Percentiles rank a stretch among this genome's conserved stretches.
phyloP scores from a whole-genome alignment of 2,797 vertebrate species.

The Tauraco hartlaubi region DNA sequence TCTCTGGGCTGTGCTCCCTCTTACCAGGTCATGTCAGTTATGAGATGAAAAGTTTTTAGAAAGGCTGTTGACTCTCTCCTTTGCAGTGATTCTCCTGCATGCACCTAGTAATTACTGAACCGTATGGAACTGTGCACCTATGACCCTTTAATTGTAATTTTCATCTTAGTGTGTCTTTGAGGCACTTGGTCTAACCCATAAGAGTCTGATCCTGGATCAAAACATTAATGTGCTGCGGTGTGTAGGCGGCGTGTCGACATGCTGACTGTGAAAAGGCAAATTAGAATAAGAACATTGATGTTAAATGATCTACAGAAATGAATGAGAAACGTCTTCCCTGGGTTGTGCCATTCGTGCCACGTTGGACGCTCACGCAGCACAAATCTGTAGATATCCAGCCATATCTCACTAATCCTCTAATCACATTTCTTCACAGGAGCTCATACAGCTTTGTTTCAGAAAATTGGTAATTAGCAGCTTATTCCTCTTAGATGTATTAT shows the following conservation, averaged over 20 bases:
- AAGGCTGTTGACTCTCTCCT: background rate
- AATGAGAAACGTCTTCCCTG: background rate
- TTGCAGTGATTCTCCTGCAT: background rate
- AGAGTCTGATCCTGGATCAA: background rate
- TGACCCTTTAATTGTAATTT: background rate
- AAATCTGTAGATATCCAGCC: background rate
- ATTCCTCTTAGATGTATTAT: background rate
- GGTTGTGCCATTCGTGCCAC: background rate
- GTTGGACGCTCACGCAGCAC: background rate
- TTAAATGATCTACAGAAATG: background rate
- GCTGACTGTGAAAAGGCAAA: background rate
- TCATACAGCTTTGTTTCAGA: background rate
- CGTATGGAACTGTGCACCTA: background rate
- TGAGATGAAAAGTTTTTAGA: background rate
- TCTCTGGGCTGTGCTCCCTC: background rate
- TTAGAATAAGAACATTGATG: background rate
- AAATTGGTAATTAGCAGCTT: conserved; percentile 11
- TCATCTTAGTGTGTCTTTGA: background rate
- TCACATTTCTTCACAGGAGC: background rate
- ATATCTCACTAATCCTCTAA: background rate
- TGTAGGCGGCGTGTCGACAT: too few relatives aligned
- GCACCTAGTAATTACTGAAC: background rate
- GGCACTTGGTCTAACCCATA: accelerated
- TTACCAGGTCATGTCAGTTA: background rate
- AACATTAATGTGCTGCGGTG: background rate